Evolutionary conservation across 92 coral and sea anemone species (phyloP).

Genomic region (Muricea muricata): DNA sequence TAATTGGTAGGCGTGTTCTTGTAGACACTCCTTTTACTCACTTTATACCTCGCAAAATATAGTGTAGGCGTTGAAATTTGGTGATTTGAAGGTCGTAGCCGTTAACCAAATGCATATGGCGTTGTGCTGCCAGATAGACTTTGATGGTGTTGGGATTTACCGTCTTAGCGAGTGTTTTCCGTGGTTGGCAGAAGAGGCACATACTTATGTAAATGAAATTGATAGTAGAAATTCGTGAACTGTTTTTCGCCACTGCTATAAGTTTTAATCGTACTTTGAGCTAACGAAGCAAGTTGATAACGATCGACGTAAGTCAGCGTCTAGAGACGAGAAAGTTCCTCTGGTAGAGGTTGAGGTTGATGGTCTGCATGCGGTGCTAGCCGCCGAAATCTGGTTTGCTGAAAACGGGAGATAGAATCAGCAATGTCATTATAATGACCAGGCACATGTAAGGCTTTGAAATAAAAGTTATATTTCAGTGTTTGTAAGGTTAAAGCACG

Average conservation of each 20-base stretch:
- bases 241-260: conserved; percentile 59
- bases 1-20: conserved; percentile 44
- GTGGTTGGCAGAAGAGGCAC: background rate
- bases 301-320: conserved; percentile 45
- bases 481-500: conserved; percentile 56
- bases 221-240: conserved; percentile 49
- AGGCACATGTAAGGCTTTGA: conserved; percentile 58
- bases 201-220: background rate
- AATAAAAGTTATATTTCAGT: conserved; percentile 54
- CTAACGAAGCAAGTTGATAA: conserved; percentile 49
- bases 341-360: conserved; percentile 53
- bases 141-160: conserved; percentile 39
- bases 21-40: conserved; percentile 43
- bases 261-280: conserved; percentile 49
- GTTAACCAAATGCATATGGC: conserved; percentile 47
- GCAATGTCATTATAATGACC: conserved; percentile 42
- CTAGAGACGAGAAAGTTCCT: conserved; percentile 45
- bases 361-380: conserved; percentile 61
- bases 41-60: conserved; percentile 51
- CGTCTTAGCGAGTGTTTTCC: background rate
- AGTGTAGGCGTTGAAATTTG: conserved; percentile 35
- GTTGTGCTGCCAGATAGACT: conserved; percentile 51
- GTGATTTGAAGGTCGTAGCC: conserved; percentile 44
- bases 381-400: conserved; percentile 54
- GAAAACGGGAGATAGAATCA: conserved; percentile 67